A percentile compares a stretch with the other conserved stretches of the same genome.
These are phyloP conservation scores for Tethya wilhelma DNA, from an alignment of 37 sponge, comb jelly and placozoan genomes.

Conservation along the genomic window DNA sequence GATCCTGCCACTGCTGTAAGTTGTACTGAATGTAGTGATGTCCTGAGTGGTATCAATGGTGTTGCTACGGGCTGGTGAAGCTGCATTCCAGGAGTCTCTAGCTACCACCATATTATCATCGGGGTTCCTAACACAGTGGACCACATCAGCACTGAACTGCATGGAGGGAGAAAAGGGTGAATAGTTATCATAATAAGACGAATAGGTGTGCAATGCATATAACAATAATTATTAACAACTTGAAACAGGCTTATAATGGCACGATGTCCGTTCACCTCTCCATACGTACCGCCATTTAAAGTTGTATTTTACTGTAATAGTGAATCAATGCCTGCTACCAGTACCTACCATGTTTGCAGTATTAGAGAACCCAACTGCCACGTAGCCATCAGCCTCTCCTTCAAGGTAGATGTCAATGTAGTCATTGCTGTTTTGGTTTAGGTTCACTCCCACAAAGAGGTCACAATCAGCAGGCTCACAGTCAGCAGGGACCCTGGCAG, in stretches of 20 bases:
- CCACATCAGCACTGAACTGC: conserved; percentile 24
- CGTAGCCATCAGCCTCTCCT: conserved; percentile 20
- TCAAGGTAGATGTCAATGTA: conserved; percentile 51
- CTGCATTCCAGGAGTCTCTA: conserved; percentile 29
- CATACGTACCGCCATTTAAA: too few species aligned
- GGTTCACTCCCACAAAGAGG: conserved; percentile 10
- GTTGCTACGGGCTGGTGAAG: not conserved
- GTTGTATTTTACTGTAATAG: not conserved
- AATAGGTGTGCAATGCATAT: too few species aligned
- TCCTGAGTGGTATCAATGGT: not conserved
- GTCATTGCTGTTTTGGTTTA: not conserved
- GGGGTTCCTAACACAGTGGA: conserved; percentile 2
- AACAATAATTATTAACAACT: too few species aligned
- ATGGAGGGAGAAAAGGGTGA: not conserved
- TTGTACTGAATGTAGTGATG: not conserved
- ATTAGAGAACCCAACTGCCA: conserved; percentile 56
- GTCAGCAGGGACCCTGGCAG: conserved; percentile 7
- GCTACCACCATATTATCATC: not conserved
- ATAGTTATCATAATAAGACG: too few species aligned
- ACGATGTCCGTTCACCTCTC: too few species aligned
- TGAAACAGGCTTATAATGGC: too few species aligned
- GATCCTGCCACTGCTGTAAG: not conserved
- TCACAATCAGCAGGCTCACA: conserved; percentile 18
- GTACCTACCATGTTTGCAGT: conserved; percentile 31
- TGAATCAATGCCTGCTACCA: not conserved